Evolutionary conservation across 2,888 invertebrate species (phyloP), one percentile per base, ranked within the genome.

Genomic region (Lycaena phlaeas): DNA sequence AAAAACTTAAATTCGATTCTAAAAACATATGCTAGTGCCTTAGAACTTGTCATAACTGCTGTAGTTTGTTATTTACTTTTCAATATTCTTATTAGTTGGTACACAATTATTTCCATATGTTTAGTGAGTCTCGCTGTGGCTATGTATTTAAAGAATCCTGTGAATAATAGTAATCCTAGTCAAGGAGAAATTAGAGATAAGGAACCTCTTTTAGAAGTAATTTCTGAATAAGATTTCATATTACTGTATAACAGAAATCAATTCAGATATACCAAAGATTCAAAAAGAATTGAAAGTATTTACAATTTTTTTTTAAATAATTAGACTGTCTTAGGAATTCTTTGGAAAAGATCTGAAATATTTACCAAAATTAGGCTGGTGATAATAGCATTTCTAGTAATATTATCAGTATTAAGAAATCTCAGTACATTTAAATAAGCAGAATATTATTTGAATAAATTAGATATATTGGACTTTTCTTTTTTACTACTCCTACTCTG

Each of bases 11-110:
- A 97, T 71, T 97, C 97, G 0, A 97, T 98, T 60, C 81, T 97
- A 40, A 97, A 98, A 82, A 96, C 96, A 0, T 97, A 97, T 74
- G 97, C 97, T 1, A 95, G 96, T 76, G 97, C 96, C 9, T 79
- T 97, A 54, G 97, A 97, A 65, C 75, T 97, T 22, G 86, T 96
- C 40, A 92, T 97, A 58, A 97, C 97, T 0, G 97, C 97, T 0
- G 81, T 97, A 9, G 85, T 96, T 0, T 94, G 95, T 57, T 95
- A 93, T 86, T 64, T 95, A 36, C 73, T 97, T 36, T 96, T 97
- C 68, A 88, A 88, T 51, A 96, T 96, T 69, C 88, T 93, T 2
- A 92, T 97, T 52, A 90, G 94, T 62, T 68, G 89, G 42, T 95
- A 91, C 61, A 97, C 97, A 3, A 79, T 92, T 1, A 53, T 94